Base-by-base conservation (phyloP, 2,888 invertebrate species). In the Autographa pulchrina region DNA sequence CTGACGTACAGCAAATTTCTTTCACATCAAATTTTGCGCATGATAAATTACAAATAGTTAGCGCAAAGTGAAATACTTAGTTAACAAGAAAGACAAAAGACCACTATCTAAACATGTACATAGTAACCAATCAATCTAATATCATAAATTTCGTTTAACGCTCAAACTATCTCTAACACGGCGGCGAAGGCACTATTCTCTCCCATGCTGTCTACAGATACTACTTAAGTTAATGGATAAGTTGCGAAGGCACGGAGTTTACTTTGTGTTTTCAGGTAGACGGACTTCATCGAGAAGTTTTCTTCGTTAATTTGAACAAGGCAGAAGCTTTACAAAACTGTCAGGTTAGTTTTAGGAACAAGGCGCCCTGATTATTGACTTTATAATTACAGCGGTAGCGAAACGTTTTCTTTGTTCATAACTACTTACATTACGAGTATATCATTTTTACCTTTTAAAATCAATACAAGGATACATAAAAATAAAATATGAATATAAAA, bases 181-280 rank as follows among this genome's bases (percentile, higher is more conserved):
- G 86, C 80, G 87, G 82, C 81, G 85, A 80, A 91, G 89, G 89
- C 90, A 91, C 92, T 92, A 91, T 92, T 91, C 92, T 92, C 92
- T 90, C 87, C 88, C 85, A 54, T 91, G 93, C 93, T 93, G 93
- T 95, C 95, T 95, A 95, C 95, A 94, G 94, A 95, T 95, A 93
- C 94, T 95, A 96, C 95, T 96, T 93, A 94, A 95, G 91, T 94
- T 96, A 96, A 95, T 96, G 95, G 96, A 94, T 93, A 96, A 96
- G 95, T 96, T 96, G 92, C 91, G 92, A 93, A 94, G 92, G 93
- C 93, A 92, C 91, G 88, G 90, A 95, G 95, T 95, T 96, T 95
- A 94, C 94, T 95, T 95, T 94, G 94, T 95, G 93, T 95, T 93
- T 93, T 92, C 95, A 95, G 95, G 95, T 96, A 95, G 93, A 94